Percentiles rank a stretch among this genome's conserved stretches.
phyloP scores from a whole-genome alignment of 2,113 vertebrate genomes.

The Dromiciops gliroides region DNA sequence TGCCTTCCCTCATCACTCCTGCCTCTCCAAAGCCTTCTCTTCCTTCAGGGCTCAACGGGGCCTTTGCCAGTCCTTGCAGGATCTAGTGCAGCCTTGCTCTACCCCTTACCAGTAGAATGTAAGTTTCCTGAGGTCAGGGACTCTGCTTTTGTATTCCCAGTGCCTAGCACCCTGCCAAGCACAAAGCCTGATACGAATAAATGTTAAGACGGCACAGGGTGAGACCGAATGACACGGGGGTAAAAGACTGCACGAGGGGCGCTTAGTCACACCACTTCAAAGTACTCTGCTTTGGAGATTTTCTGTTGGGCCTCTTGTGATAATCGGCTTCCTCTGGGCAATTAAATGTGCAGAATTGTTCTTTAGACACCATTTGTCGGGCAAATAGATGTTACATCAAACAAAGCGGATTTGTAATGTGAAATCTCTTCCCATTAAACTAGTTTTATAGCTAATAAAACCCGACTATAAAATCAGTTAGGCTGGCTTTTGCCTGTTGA shows the following conservation, averaged over 20 bases:
- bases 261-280: not conserved
- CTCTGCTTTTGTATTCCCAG: not conserved
- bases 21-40: not conserved
- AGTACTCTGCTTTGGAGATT: not conserved
- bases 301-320: not conserved
- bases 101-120: not conserved
- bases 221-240: no score
- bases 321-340: not conserved
- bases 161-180: not conserved
- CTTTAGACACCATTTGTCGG: not conserved
- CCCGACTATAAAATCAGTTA: not conserved
- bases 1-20: not conserved
- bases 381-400: not conserved
- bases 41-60: not conserved
- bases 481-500: not conserved
- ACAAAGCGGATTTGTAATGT: not conserved
- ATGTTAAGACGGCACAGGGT: not conserved
- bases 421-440: not conserved
- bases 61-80: no score
- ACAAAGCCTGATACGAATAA: not conserved
- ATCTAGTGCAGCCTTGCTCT: not conserved
- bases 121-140: not conserved
- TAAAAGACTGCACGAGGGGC: no score
- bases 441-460: not conserved
- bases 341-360: not conserved